These are phyloP conservation scores for Mycteria americana DNA, from an alignment of 2,797 vertebrate species.

Conservation along the genomic window DNA sequence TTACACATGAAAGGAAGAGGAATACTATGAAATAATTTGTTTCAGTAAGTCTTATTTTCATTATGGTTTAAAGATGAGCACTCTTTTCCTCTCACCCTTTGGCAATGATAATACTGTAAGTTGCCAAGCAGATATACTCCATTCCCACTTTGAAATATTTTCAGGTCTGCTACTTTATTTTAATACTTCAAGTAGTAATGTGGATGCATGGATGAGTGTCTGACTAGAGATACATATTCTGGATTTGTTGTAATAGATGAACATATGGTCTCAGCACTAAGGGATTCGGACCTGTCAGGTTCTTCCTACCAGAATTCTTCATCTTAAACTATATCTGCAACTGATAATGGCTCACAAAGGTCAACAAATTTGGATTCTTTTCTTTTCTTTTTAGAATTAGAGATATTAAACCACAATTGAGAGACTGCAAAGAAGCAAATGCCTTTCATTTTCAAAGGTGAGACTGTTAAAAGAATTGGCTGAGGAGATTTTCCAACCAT, in stretches of 20 bases:
- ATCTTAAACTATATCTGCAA: neutral
- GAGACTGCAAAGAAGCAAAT: neutral
- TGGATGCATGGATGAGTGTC: neutral
- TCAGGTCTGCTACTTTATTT: neutral
- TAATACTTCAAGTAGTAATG: neutral
- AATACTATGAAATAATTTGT: neutral
- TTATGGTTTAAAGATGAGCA: neutral
- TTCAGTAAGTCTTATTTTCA: neutral
- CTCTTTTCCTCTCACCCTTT: neutral
- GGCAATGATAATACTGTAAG: neutral
- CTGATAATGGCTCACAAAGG: neutral
- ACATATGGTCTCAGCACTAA: neutral
- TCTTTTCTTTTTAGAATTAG: neutral
- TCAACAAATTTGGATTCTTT: neutral
- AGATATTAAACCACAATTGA: neutral
- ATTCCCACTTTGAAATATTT: neutral
- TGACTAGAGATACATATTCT: neutral
- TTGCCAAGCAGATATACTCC: neutral
- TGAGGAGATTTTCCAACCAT: neutral
- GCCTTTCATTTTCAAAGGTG: neutral
- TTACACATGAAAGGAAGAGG: neutral
- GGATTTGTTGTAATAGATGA: neutral
- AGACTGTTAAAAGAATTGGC: neutral
- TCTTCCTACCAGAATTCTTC: neutral
- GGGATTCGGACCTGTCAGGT: neutral